Base-by-base conservation (phyloP, 2,797 vertebrate species). In the Enteromius treurensis region DNA sequence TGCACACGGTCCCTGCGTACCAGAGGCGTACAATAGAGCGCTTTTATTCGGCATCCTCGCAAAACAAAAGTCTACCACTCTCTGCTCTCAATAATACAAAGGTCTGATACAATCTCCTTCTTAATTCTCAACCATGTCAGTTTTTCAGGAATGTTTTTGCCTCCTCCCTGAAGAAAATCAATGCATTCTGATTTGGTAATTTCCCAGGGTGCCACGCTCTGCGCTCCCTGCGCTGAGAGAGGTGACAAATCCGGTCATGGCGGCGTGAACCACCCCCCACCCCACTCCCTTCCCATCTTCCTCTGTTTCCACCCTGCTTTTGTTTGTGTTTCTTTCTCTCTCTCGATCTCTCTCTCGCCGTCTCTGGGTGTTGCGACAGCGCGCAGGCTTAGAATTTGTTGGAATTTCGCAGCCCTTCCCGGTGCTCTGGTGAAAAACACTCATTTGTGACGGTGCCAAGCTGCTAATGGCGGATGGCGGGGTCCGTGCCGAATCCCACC, bases 391-490 rank as follows among this genome's bases (percentile, higher is more conserved):
- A 90, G 92, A 93, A 93, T 94, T 95, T 93, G 87, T 91, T 92
- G 94, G 95, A 95, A 95, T 95, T 95, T 95, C 94, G 93, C 94
- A 95, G 94, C 94, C 94, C 93, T 88, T 93, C 91, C 93, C 87
- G 92, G 94, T 91, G 94, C 95, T 95, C 92, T 86, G 87, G 94
- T 94, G 94, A 88, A 85, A 96, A 93, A 95, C 93, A 92, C 95
- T 96, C 96, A 95, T 97, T 97, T 97, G 96, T 95, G 95, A 95
- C 94, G 87, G 95, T 93, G 95, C 96, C 97, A 97, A 96, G 95
- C 96, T 94, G 95, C 96, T 97, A 97, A 97, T 98, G 96, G 97
- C 93, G 95, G 96, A 96, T 96, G 96, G 96, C 96, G 92, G 91
- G 95, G 95, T 94, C 96, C 95, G 68, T 89, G 95, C 34, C 47